Base-by-base conservation (phyloP, 1,140 invertebrate genomes). In the Aphelinus atriplicis region DNA sequence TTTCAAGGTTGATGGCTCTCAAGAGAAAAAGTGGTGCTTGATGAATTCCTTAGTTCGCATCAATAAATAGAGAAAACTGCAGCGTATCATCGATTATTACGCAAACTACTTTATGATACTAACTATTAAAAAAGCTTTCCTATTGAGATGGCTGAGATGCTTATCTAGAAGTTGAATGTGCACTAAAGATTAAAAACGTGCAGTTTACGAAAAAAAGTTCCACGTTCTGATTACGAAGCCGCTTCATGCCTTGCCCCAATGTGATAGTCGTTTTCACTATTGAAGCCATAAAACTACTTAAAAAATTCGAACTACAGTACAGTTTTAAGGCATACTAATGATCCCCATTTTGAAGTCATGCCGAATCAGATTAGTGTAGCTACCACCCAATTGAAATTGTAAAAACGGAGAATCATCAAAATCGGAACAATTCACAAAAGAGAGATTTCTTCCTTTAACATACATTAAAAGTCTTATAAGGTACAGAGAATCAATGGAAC, bases 141-240 rank as follows among this genome's bases (percentile, higher is more conserved):
- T 58, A 47, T 42, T 50, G 9, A 55, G 43, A 43, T 64, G 51
- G 46, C 69, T 43, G 26, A 61, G 48, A 75, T 62, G 58, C 66
- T 46, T 64, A 7, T 63, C 56, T 74, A 67, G 9, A 9, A 26
- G 62, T 48, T 51, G 42, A 47, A 64, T 50, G 7, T 62, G 3
- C 55, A 74, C 51, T 45, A 74, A 48, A 61, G 26, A 26, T 26
- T 26, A 51, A 69, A 75, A 63, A 61, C 46, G 73, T 68, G 64
- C 72, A 63, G 1, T 46, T 65, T 58, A 71, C 45, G 5, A 57
- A 75, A 51, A 70, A 57, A 43, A 55, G 48, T 45, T 57, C 7
- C 55, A 57, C 46, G 58, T 68, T 26, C 42, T 10, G 56, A 55
- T 2, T 55, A 42, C 56, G 26, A 68, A 74, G 48, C 57, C 46